phyloP scores from a whole-genome alignment of 2,888 invertebrate genomes.

The Eristalis pertinax region DNA sequence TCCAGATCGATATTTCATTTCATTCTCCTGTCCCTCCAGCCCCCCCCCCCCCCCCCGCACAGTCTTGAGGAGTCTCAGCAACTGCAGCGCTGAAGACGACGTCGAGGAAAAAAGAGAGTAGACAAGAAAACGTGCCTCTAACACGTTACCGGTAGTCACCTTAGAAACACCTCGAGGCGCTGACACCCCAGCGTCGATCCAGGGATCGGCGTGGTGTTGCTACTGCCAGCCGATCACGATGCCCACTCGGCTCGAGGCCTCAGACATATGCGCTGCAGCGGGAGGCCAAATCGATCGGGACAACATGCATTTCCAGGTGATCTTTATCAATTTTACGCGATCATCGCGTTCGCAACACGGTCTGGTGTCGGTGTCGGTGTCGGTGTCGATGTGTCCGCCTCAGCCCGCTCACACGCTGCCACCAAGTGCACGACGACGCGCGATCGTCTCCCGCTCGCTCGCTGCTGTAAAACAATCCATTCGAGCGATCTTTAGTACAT shows the following conservation, averaged over 20 bases:
- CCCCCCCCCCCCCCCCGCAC: conserved; percentile 5
- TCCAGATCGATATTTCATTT: conserved; percentile 65
- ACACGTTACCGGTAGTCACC: conserved; percentile 69
- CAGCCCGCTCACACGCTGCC: background rate
- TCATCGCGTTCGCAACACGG: conserved; percentile 65
- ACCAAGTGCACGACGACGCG: conserved; percentile 8
- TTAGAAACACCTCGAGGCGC: conserved; percentile 53
- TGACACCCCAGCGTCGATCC: conserved; percentile 35
- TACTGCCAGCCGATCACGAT: conserved; percentile 25
- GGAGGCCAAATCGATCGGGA: conserved; percentile 72
- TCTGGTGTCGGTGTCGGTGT: conserved; percentile 35
- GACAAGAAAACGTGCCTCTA: conserved; percentile 64
- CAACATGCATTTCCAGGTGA: conserved; percentile 68
- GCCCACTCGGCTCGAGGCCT: background rate
- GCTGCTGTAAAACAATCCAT: conserved; percentile 66
- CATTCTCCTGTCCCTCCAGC: background rate
- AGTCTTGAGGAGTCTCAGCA: background rate
- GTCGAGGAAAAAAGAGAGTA: conserved; percentile 32
- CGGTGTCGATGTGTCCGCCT: conserved; percentile 17
- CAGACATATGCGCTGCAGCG: conserved; percentile 52
- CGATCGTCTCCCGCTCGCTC: conserved; percentile 34
- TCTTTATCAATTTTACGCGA: conserved; percentile 72
- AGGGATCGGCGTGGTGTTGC: conserved; percentile 15
- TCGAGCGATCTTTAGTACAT: conserved; percentile 71
- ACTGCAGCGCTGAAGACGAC: background rate